A percentile compares a stretch with the other conserved stretches of the same genome.
These are phyloP conservation scores for Paradoxurus hermaphroditus DNA, from an alignment of 2,113 vertebrate species.

Conservation along the genomic window DNA sequence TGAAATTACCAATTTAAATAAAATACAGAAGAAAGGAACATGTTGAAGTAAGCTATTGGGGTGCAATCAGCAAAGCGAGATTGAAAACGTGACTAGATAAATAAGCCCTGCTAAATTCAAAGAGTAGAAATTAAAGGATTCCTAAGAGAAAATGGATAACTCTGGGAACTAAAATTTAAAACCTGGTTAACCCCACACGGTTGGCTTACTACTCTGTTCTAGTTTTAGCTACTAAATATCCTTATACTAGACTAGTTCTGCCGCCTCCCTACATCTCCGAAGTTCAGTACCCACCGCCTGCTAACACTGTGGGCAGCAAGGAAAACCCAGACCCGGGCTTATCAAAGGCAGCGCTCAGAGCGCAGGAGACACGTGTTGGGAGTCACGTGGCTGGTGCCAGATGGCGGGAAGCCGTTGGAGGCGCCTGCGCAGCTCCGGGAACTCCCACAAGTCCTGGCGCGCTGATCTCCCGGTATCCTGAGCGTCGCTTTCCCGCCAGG, in stretches of 20 bases:
- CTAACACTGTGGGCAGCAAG: rapidly evolving
- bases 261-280: rapidly evolving
- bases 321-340: rapidly evolving
- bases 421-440: constrained; percentile 46
- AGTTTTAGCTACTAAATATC: background rate
- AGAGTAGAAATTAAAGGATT: background rate
- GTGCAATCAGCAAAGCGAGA: background rate
- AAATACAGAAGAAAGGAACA: background rate
- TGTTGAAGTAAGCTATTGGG: background rate
- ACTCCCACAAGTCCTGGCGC: rapidly evolving
- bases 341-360: rapidly evolving
- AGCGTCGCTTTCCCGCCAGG: constrained; percentile 22
- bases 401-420: constrained; percentile 43
- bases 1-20: background rate
- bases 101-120: background rate
- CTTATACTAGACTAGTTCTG: rapidly evolving
- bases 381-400: background rate
- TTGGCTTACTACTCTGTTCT: background rate
- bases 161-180: background rate
- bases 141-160: background rate
- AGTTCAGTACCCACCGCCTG: rapidly evolving
- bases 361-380: background rate
- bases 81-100: background rate
- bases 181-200: background rate
- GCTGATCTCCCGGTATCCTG: background rate